Evolutionary conservation across 1,140 invertebrate genomes (phyloP).

Genomic region (Acromyrmex charruanus): DNA sequence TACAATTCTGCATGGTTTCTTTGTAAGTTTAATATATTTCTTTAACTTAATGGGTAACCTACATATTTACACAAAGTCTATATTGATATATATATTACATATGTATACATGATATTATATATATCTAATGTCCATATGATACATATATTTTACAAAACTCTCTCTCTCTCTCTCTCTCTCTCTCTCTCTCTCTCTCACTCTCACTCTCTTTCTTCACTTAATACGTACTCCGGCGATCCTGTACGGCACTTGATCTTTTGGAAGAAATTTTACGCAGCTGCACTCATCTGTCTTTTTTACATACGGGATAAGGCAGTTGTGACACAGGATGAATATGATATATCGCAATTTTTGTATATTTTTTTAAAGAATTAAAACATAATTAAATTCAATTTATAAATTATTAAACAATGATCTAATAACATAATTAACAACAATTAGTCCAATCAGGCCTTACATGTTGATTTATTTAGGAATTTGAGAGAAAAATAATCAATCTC

Average conservation of each 20-base stretch:
- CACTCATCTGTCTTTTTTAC: neutral
- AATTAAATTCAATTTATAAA: constrained; percentile 28
- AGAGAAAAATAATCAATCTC: neutral
- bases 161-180: neutral
- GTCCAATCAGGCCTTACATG: neutral
- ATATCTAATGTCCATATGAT: constrained; percentile 42
- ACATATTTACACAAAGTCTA: constrained; percentile 81
- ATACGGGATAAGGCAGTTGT: constrained; percentile 32
- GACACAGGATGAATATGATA: constrained; percentile 5
- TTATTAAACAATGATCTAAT: neutral
- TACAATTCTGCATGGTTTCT: constrained; percentile 30
- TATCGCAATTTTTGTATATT: constrained; percentile 1
- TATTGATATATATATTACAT: constrained; percentile 62
- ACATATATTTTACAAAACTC: constrained; percentile 28
- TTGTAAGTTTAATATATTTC: constrained; percentile 76
- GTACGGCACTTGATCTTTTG: constrained; percentile 24
- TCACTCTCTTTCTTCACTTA: neutral
- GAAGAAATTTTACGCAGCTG: constrained; percentile 22
- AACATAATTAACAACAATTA: constrained; percentile 1
- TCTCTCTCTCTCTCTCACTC: neutral
- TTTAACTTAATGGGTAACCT: constrained; percentile 76
- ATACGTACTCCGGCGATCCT: constrained; percentile 19
- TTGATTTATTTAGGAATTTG: neutral
- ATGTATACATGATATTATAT: constrained; percentile 52
- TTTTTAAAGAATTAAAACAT: neutral